Base-by-base conservation (phyloP, 2,888 invertebrate species). In the Leucania comma region DNA sequence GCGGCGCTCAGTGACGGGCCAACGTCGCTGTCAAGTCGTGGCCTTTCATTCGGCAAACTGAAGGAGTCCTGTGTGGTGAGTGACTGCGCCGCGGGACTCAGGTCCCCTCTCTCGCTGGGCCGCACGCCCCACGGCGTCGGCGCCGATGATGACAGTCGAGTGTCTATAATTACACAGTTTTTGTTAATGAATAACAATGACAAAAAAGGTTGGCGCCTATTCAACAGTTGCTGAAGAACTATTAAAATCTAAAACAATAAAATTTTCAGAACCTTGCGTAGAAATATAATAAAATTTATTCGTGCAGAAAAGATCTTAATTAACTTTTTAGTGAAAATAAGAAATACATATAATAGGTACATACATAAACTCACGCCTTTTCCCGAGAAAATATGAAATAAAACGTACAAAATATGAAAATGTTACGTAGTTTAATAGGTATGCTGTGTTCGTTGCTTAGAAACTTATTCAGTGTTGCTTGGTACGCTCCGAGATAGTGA, bases 1-100 rank as follows among this genome's bases (percentile, higher is more conserved):
- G 95, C 96, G 50, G 96, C 96, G 77, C 96, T 96, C 66, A 96
- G 92, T 59, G 93, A 92, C 2, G 96, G 92, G 0, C 96, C 96
- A 26, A 96, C 95, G 87, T 96, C 96, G 86, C 96, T 96, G 89
- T 96, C 95, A 56, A 96, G 91, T 1, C 96, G 90, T 58, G 91
- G 88, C 4, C 95, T 77, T 58, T 87, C 85, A 72, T 88, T 89
- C 24, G 72, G 72, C 70, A 91, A 72, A 79, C 82, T 90, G 86
- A 92, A 93, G 12, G 94, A 94, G 67, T 87, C 89, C 82, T 89
- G 92, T 61, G 92, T 86, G 76, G 83, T 85, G 53, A 95, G 89
- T 3, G 95, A 93, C 80, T 88, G 90, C 14, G 87, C 93, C 20
- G 91, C 88, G 20, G 94, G 95, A 58, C 93, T 93, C 67, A 76